phyloP scores from a whole-genome alignment of 53 echinoderm and acorn worm genomes.

The Crossaster papposus region DNA sequence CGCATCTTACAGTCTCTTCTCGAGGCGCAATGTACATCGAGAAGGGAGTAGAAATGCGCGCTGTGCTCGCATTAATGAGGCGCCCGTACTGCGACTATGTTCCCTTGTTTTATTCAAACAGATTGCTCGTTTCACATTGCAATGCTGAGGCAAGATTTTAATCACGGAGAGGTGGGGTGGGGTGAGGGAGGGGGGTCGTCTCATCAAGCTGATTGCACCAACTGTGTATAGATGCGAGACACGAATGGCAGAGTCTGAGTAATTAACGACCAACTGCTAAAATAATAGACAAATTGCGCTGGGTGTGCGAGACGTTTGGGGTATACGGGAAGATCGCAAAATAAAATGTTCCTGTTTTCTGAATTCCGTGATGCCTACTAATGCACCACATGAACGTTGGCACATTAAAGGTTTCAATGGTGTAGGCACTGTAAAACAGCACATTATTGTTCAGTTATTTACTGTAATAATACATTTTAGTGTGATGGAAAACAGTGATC shows the following conservation, averaged over 20 bases:
- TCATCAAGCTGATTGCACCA: background rate
- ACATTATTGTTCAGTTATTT: no score
- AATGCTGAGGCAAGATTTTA: background rate
- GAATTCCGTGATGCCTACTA: no score
- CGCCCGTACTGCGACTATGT: background rate
- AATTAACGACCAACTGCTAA: background rate
- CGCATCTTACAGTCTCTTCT: background rate
- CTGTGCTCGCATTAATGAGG: background rate
- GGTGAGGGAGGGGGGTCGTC: background rate
- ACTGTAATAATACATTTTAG: no score
- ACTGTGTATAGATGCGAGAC: background rate
- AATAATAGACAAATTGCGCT: background rate
- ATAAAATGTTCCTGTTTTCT: no score
- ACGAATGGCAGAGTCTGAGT: background rate
- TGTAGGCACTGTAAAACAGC: no score
- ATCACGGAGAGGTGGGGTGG: background rate
- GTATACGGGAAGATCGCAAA: no score
- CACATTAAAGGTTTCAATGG: no score
- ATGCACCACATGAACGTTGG: no score
- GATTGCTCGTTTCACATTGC: conserved; percentile 35
- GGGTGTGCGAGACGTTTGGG: background rate
- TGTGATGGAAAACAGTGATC: no score
- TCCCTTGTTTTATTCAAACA: conserved; percentile 4
- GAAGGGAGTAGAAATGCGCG: background rate
- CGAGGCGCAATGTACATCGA: conserved; percentile 3